A percentile compares a stretch with the other conserved stretches of the same genome.
phyloP scores from a whole-genome alignment of 2,113 vertebrate genomes.

The Helogale parvula region DNA sequence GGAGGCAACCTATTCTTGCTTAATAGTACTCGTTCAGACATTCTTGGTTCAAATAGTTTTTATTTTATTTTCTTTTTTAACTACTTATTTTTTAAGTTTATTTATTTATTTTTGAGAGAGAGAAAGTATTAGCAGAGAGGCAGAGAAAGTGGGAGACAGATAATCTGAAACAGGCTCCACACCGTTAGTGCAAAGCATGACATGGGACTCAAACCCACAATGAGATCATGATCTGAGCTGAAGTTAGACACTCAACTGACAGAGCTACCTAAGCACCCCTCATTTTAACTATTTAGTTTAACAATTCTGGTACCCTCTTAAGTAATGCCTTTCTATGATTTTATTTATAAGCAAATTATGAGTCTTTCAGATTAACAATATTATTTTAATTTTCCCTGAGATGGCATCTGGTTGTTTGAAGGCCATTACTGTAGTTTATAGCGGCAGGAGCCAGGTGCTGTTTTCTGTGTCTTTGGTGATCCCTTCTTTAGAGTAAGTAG shows the following conservation, averaged over 20 bases:
- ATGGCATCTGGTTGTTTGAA: not conserved
- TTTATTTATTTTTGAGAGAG: too few relatives aligned
- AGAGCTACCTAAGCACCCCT: not conserved
- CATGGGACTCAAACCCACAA: too few relatives aligned
- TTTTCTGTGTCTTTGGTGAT: not conserved
- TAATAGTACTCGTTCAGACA: not conserved
- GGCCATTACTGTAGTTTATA: not conserved
- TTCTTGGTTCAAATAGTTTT: not conserved
- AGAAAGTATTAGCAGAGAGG: too few relatives aligned
- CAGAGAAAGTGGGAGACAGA: too few relatives aligned
- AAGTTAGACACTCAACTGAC: too few relatives aligned
- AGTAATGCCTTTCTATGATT: not conserved
- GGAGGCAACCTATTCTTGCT: accelerated
- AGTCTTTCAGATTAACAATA: not conserved
- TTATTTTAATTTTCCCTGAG: not conserved
- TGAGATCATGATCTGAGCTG: too few relatives aligned
- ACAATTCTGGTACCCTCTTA: not conserved
- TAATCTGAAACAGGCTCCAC: too few relatives aligned
- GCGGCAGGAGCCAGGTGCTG: not conserved
- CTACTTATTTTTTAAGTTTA: too few relatives aligned
- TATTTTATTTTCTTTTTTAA: not conserved
- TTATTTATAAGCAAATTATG: not conserved
- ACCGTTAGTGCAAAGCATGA: too few relatives aligned
- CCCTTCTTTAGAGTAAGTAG: not conserved
- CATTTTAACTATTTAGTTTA: not conserved